A percentile compares a stretch with the other conserved stretches of the same genome.
phyloP scores from a whole-genome alignment of 1,140 invertebrate genomes.

The Trichonephila clavata region DNA sequence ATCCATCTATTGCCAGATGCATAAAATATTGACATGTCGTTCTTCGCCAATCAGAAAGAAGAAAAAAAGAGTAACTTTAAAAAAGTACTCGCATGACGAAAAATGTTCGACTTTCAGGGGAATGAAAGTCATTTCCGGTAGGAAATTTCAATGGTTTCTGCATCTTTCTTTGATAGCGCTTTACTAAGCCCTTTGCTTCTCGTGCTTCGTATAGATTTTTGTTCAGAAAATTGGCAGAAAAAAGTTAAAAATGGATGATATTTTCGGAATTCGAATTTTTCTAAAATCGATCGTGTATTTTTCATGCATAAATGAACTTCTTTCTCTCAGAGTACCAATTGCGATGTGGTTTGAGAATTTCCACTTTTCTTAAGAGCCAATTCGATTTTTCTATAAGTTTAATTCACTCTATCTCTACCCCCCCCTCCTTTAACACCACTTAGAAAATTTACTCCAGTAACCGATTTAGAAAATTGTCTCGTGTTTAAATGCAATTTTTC shows the following conservation, averaged over 20 bases:
- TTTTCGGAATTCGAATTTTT: neutral
- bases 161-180: neutral
- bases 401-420: no score
- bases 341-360: neutral
- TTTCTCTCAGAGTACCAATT: neutral
- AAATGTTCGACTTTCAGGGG: neutral
- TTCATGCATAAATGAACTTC: neutral
- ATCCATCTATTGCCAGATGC: neutral
- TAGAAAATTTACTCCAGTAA: neutral
- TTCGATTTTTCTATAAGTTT: neutral
- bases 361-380: neutral
- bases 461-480: neutral
- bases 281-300: neutral
- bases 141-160: conserved; percentile 21
- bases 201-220: conserved; percentile 1
- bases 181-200: neutral
- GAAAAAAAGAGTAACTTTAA: neutral
- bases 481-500: neutral
- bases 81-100: neutral
- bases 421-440: neutral
- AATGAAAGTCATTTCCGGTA: conserved; percentile 1
- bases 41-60: neutral
- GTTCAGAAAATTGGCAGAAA: neutral
- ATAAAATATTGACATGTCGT: neutral
- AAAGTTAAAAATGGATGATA: neutral